Evolutionary conservation across 2,888 invertebrate genomes (phyloP).

Genomic region (Spilosoma lubricipeda): DNA sequence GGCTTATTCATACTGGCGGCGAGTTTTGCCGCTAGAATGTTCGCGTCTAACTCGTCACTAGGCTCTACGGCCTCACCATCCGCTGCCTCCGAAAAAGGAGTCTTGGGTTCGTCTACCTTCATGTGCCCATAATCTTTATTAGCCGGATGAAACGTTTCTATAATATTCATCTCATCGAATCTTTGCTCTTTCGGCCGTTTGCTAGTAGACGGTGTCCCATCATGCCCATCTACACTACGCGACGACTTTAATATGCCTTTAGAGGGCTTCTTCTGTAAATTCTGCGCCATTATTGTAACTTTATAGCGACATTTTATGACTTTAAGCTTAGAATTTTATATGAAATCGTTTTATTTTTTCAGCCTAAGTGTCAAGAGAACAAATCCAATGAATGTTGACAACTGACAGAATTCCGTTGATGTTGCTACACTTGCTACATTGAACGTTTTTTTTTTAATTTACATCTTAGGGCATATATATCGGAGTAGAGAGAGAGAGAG

Average conservation of each 20-base stretch:
- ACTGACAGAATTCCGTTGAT: constrained; percentile 27
- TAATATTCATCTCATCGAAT: constrained; percentile 99
- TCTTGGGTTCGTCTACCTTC: constrained; percentile 99
- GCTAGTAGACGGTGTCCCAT: constrained; percentile 77
- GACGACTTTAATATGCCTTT: constrained; percentile 97
- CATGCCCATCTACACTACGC: constrained; percentile 94
- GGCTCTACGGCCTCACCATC: constrained; percentile 87
- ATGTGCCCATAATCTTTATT: constrained; percentile 99
- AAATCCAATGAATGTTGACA: constrained; percentile 44
- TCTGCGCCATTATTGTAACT: constrained; percentile 88
- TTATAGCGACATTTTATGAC: constrained; percentile 62
- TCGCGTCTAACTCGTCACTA: constrained; percentile 88
- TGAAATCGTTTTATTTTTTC: constrained; percentile 51
- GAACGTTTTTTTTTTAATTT: no score
- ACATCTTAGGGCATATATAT: no score
- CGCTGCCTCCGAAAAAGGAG: constrained; percentile 90
- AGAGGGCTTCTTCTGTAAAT: constrained; percentile 92
- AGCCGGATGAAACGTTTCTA: constrained; percentile 98
- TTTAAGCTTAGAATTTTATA: constrained; percentile 41
- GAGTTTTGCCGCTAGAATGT: constrained; percentile 91
- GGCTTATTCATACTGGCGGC: constrained; percentile 84
- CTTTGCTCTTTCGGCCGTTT: constrained; percentile 89
- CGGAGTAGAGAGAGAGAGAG: no score
- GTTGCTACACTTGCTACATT: constrained; percentile 19
- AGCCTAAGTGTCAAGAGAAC: constrained; percentile 48